Conservation (phyloP, 2,888 invertebrate species). For the Cheilosia pagana region DNA sequence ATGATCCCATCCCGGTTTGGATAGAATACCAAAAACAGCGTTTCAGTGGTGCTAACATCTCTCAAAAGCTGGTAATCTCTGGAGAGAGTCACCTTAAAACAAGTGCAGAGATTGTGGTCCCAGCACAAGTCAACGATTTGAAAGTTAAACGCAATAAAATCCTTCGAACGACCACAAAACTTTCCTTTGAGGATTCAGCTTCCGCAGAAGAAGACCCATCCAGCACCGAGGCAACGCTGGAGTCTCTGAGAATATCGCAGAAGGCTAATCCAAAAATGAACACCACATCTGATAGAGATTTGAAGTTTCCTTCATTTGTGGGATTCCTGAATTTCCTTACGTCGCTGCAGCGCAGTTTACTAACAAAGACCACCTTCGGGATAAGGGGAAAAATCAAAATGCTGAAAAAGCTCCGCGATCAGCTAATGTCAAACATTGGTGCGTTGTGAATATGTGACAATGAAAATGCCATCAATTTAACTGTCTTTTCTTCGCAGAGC, state of each 20-base stretch:
- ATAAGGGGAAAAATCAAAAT: conserved; percentile 81
- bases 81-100: conserved; percentile 76
- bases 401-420: conserved; percentile 82
- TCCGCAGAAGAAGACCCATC: conserved; percentile 21
- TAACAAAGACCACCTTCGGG: conserved; percentile 79
- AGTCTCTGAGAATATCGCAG: neutral
- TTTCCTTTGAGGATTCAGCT: conserved; percentile 62
- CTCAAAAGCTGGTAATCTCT: conserved; percentile 76
- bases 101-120: conserved; percentile 77
- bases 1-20: conserved; percentile 80
- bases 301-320: conserved; percentile 79
- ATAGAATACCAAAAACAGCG: conserved; percentile 81
- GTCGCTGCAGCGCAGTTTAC: conserved; percentile 79
- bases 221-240: conserved; percentile 4
- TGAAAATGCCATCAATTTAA: neutral
- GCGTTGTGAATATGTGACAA: conserved; percentile 77
- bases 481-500: conserved; percentile 34
- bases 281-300: neutral
- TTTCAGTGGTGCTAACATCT: conserved; percentile 76
- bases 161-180: conserved; percentile 76
- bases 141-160: conserved; percentile 71
- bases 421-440: conserved; percentile 88
- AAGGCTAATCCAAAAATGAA: conserved; percentile 12
- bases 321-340: conserved; percentile 81
- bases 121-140: conserved; percentile 63